phyloP scores from a whole-genome alignment of 2,797 vertebrate species.

The Eleutherodactylus coqui region DNA sequence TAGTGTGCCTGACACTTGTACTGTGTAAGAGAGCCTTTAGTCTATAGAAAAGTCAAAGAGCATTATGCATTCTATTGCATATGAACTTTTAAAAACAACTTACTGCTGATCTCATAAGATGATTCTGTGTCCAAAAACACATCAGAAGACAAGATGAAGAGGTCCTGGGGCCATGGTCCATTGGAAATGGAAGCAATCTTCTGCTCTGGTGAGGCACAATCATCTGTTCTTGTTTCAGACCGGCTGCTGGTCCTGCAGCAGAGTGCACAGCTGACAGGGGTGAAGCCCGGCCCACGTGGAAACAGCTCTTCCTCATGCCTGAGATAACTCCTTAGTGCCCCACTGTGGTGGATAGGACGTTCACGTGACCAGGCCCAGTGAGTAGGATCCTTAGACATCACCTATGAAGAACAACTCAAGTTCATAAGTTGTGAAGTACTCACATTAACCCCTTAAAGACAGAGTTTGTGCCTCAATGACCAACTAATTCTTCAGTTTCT shows the following conservation, averaged over 20 bases:
- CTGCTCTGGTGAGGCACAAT: constrained; percentile 31
- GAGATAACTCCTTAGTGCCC: constrained; percentile 65
- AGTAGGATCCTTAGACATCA: constrained; percentile 67
- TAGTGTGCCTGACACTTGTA: too few species aligned
- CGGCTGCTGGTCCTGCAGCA: constrained; percentile 16
- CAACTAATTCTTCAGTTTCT: too few species aligned
- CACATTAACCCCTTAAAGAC: neutral
- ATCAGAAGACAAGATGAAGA: constrained; percentile 53
- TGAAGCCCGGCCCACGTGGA: constrained; percentile 62
- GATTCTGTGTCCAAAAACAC: constrained; percentile 57
- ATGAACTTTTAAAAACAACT: constrained; percentile 54
- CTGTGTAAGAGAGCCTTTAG: too few species aligned
- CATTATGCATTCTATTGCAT: neutral
- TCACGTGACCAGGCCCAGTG: constrained; percentile 71
- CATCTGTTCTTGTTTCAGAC: neutral
- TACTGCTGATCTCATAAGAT: constrained; percentile 62
- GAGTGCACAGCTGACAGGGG: constrained; percentile 59
- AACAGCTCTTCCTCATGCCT: constrained; percentile 53
- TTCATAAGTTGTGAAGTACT: too few species aligned
- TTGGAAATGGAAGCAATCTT: neutral
- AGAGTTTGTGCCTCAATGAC: too few species aligned
- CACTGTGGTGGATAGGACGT: constrained; percentile 66
- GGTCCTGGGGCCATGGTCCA: constrained; percentile 36
- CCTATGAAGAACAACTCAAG: constrained; percentile 54
- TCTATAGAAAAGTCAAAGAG: too few species aligned